phyloP scores from a whole-genome alignment of 2,888 invertebrate genomes.

The Chironomus tentans region DNA sequence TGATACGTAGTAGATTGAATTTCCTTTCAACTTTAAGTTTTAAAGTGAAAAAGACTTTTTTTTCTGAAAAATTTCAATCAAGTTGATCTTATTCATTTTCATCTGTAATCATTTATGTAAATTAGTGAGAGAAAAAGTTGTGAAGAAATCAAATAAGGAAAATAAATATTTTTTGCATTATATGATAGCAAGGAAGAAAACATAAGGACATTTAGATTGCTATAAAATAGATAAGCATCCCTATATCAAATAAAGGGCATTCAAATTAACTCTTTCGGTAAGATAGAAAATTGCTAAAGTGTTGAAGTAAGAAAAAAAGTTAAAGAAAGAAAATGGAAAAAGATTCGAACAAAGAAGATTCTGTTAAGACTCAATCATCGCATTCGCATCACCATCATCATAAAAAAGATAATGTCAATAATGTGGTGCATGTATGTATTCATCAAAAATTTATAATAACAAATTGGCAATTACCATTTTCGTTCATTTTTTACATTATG shows the following conservation, averaged over 20 bases:
- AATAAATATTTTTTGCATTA: background rate
- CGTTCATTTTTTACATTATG: background rate
- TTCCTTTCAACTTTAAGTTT: background rate
- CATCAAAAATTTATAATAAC: background rate
- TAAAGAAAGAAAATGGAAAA: background rate
- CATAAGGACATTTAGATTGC: background rate
- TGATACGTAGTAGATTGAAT: background rate
- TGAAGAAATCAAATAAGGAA: background rate
- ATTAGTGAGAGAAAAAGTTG: too few relatives aligned
- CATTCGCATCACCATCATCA: slow-evolving; percentile 19
- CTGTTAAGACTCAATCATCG: background rate
- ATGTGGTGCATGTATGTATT: slow-evolving; percentile 26
- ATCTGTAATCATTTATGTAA: too few relatives aligned
- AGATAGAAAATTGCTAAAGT: background rate
- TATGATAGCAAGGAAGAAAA: background rate
- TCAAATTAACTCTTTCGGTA: background rate
- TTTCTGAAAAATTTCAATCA: background rate
- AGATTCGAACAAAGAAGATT: slow-evolving; percentile 17
- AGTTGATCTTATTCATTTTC: too few relatives aligned
- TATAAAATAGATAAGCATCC: background rate
- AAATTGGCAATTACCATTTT: background rate
- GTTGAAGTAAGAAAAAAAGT: background rate
- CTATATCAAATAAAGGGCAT: too few relatives aligned
- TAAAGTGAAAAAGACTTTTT: background rate
- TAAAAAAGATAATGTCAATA: slow-evolving; percentile 15